phyloP scores from a whole-genome alignment of 2,113 vertebrate genomes.

The Eudorcas thomsonii region DNA sequence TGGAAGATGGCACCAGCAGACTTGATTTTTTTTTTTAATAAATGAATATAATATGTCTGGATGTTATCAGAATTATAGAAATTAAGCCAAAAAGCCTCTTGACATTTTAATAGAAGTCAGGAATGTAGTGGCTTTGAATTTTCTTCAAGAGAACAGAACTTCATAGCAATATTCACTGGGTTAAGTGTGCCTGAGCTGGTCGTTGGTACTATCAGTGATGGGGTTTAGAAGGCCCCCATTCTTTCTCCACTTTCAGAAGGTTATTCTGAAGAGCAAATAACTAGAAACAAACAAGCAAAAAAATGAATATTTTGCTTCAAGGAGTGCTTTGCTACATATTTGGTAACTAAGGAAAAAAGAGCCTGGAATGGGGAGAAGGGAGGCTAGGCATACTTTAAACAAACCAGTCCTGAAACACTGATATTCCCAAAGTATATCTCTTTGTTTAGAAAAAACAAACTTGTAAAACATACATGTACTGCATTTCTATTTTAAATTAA shows the following conservation, averaged over 20 bases:
- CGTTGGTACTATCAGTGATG: neutral
- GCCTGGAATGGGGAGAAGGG: neutral
- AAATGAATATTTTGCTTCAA: neutral
- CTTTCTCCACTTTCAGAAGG: neutral
- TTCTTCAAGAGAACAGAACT: neutral
- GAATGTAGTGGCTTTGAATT: neutral
- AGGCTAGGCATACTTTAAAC: neutral
- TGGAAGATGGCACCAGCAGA: neutral
- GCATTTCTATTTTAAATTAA: neutral
- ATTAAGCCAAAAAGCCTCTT: neutral
- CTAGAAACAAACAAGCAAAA: neutral
- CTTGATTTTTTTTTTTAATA: neutral
- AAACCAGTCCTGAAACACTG: neutral
- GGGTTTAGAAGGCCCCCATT: fast-evolving
- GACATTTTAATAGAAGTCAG: neutral
- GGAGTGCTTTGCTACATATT: neutral
- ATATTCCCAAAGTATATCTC: neutral
- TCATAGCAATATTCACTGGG: neutral
- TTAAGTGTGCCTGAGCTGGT: no score
- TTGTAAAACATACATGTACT: neutral
- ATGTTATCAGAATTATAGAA: neutral
- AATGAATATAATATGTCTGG: neutral
- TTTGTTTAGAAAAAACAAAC: neutral
- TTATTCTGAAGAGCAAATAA: neutral
- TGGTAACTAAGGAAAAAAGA: neutral